phyloP scores from a whole-genome alignment of 2,113 vertebrate species.

The Chascanopsetta lugubris region DNA sequence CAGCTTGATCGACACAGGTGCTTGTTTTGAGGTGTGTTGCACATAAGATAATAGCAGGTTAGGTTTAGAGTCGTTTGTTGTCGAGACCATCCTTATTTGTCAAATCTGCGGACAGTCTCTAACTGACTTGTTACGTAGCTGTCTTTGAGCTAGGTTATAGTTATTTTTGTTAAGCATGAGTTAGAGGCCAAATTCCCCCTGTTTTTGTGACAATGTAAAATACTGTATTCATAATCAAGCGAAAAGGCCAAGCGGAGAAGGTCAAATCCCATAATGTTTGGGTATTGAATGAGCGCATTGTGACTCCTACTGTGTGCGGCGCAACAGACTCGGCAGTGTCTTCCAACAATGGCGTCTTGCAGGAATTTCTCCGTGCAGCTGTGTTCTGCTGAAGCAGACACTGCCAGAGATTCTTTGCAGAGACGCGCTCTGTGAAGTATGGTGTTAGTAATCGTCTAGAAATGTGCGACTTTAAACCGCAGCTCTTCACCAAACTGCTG shows the following conservation, averaged over 20 bases:
- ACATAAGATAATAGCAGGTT: neutral
- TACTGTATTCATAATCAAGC: constrained; percentile 46
- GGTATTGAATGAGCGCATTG: constrained; percentile 69
- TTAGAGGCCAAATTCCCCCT: constrained; percentile 11
- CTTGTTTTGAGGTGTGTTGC: neutral
- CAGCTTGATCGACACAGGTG: no score
- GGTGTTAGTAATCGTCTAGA: constrained; percentile 64
- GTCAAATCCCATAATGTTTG: constrained; percentile 22
- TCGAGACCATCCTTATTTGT: neutral
- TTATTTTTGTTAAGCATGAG: neutral
- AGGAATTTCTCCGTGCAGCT: constrained; percentile 59
- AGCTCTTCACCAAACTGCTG: constrained; percentile 29
- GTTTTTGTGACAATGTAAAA: constrained; percentile 45
- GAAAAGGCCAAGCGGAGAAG: constrained; percentile 33
- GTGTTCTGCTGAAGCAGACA: constrained; percentile 60
- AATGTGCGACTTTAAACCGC: constrained; percentile 55
- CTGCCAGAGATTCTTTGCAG: constrained; percentile 64
- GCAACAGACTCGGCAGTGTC: constrained; percentile 71
- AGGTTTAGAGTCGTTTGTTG: neutral
- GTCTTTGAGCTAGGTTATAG: neutral
- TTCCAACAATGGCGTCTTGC: constrained; percentile 72
- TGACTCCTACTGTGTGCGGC: constrained; percentile 53
- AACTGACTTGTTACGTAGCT: constrained; percentile 10
- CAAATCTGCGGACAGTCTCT: neutral
- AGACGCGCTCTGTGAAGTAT: constrained; percentile 48